A percentile compares a stretch with the other conserved stretches of the same genome.
Conservation (phyloP, 2,797 vertebrate genomes). For the Eremophila alpestris region DNA sequence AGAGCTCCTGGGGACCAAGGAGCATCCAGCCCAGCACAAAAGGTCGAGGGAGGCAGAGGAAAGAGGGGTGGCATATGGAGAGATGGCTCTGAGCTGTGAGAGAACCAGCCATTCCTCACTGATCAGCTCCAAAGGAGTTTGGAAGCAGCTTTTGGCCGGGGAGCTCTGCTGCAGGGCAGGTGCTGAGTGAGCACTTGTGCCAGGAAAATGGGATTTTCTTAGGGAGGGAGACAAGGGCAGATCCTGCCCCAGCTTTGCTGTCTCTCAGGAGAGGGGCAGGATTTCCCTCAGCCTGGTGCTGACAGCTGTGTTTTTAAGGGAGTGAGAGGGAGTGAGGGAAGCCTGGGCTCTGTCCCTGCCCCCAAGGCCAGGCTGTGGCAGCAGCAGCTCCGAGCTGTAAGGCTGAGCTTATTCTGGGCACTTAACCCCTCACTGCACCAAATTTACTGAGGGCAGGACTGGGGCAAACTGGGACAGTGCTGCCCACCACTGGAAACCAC, state of each 20-base stretch:
- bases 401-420: not conserved
- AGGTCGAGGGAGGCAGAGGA: not conserved
- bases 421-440: not conserved
- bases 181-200: not conserved
- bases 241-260: not conserved
- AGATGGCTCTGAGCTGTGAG: not conserved
- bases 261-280: not conserved
- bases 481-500: not conserved
- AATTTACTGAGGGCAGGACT: not conserved
- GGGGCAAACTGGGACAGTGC: not conserved
- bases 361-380: not conserved
- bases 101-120: not conserved
- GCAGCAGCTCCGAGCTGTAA: not conserved
- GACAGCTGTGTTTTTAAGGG: not conserved
- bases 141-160: rapidly evolving
- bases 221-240: not conserved
- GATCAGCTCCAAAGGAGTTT: not conserved
- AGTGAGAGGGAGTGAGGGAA: not conserved
- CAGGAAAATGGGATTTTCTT: not conserved
- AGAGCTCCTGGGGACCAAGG: not conserved
- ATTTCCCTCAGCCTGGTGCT: not conserved
- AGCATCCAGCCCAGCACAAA: not conserved
- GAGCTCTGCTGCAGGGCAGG: not conserved
- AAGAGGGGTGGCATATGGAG: not conserved
- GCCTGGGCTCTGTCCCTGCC: not conserved